A percentile compares a stretch with the other conserved stretches of the same genome.
Evolutionary conservation across 2,797 vertebrate species (phyloP).

Genomic region (Macrochelys suwanniensis): DNA sequence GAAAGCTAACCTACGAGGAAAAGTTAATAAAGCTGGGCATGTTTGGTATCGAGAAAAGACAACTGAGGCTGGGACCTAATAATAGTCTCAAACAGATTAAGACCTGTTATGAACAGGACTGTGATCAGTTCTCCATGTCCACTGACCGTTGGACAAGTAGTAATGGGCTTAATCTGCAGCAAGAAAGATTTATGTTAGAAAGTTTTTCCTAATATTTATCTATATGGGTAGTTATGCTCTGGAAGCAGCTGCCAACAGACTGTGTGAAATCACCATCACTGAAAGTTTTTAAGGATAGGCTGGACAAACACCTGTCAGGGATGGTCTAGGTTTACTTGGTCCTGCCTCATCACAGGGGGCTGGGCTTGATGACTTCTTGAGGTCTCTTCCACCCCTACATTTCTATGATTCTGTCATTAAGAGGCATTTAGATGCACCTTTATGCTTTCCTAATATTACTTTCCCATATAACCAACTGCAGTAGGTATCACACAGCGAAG

Average conservation of each 20-base stretch:
- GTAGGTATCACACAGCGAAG: not conserved
- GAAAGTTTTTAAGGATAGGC: no score
- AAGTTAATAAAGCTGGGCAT: no score
- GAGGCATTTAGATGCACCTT: not conserved
- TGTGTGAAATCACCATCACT: no score
- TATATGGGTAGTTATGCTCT: not conserved
- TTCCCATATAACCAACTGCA: not conserved
- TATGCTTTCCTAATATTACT: not conserved
- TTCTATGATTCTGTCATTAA: not conserved
- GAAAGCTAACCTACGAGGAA: not conserved
- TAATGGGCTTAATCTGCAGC: not conserved
- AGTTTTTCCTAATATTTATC: not conserved
- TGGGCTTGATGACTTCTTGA: no score
- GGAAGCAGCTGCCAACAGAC: not conserved
- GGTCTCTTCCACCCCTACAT: no score
- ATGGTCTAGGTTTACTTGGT: no score
- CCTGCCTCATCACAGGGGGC: no score
- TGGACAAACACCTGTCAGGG: no score
- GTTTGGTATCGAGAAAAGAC: no score
- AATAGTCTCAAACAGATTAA: not conserved
- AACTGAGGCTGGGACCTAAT: no score
- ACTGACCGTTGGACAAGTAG: not conserved
- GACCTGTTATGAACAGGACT: not conserved
- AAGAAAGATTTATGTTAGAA: not conserved
- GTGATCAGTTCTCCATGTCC: not conserved